Percentiles rank a stretch among this genome's conserved stretches.
Conservation (phyloP, 2,888 invertebrate genomes). For the Tricholauxania praeusta region DNA sequence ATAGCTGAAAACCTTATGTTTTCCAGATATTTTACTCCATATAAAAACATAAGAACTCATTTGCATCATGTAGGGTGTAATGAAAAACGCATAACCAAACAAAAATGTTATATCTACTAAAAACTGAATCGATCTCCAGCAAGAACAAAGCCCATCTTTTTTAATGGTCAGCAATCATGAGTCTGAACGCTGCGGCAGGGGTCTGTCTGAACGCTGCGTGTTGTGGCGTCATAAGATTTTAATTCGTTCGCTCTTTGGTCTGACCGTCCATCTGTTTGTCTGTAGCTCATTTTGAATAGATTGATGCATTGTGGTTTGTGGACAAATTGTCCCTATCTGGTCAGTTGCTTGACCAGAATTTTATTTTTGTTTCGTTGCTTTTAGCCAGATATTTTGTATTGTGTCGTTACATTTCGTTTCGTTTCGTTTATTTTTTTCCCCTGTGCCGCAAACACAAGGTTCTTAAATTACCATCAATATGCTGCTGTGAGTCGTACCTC, state of each 20-base stretch:
- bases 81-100: not conserved
- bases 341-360: conserved; percentile 22
- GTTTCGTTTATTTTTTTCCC: not conserved
- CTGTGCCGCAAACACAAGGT: conserved; percentile 5
- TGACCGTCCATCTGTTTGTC: conserved; percentile 19
- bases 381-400: not conserved
- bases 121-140: not conserved
- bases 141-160: not conserved
- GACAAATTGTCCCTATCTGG: conserved; percentile 35
- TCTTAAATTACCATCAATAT: conserved; percentile 30
- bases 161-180: not conserved
- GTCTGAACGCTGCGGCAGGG: not conserved
- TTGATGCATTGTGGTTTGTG: conserved; percentile 9
- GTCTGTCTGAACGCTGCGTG: not conserved
- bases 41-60: no score
- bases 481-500: not conserved
- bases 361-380: conserved; percentile 6
- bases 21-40: no score
- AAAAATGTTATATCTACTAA: not conserved
- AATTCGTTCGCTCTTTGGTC: not conserved
- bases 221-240: conserved; percentile 33
- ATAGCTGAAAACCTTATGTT: no score
- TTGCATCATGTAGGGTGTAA: no score
- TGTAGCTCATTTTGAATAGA: not conserved
- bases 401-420: conserved; percentile 1